Evolutionary conservation across 2,888 invertebrate species (phyloP), one percentile per base, ranked within the genome.

Genomic region (Caenorhabditis sp.): DNA sequence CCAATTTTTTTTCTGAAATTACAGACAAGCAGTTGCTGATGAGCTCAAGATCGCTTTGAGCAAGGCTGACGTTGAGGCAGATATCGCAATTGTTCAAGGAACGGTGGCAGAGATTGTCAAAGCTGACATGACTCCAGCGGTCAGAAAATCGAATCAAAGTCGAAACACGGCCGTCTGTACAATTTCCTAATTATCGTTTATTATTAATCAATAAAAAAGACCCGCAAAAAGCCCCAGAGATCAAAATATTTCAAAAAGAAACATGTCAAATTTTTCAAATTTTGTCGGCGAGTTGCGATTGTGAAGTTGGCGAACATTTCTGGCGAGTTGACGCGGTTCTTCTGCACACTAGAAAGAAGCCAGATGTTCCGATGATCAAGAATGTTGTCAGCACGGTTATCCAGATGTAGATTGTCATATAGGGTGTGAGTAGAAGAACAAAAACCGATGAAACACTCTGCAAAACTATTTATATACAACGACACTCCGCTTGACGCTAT

Each of bases 61-160:
- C 23, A 91, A 91, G 84, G 90, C 91, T 19, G 92, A 93, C 81
- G 90, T 91, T 82, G 93, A 93, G 86, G 91, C 91, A 80, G 91
- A 92, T 79, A 91, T 91, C 62, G 89, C 91, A 17, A 91, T 93
- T 54, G 91, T 93, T 1, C 91, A 91, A 83, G 92, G 76, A 62
- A 36, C 74, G 1, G 64, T 74, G 12, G 21, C 62, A 1, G 74
- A 74, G 23, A n/a, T 51, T n/a, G 4, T 31, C 21, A 14, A 58
- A 27, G 36, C 3, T 3, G 50, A 62, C 4, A 21, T 43, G 6
- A 24, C 55, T 4, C 12, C 58, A 6, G 17, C 59, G 26, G 24
- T 21, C 17, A 58, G 66, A 14, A 64, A 66, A 0, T n/a, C 69
- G 1, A 69, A 74, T 63, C 74, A 69, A 36, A 66, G 66, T 36